Percentiles rank a stretch among this genome's conserved stretches.
Evolutionary conservation across 2,113 vertebrate species (phyloP).

Genomic region (Mesitornis unicolor): DNA sequence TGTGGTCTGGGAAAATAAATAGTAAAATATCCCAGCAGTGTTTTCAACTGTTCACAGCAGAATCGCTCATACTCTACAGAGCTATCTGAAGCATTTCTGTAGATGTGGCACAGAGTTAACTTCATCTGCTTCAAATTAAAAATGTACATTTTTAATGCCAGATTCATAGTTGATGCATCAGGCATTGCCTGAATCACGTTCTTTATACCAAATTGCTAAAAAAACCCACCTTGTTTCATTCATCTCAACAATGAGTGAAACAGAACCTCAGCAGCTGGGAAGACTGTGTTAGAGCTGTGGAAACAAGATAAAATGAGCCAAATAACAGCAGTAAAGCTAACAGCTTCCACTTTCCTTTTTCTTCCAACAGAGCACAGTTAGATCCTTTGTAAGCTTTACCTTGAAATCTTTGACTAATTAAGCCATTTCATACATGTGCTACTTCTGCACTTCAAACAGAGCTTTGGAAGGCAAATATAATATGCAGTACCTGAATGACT

Average conservation of each 20-base stretch:
- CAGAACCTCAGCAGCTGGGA: conserved; percentile 19
- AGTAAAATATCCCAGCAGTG: neutral
- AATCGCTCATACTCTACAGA: neutral
- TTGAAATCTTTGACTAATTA: conserved; percentile 62
- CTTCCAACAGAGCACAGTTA: conserved; percentile 2
- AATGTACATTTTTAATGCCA: neutral
- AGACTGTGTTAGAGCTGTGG: neutral
- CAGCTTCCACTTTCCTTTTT: conserved; percentile 33
- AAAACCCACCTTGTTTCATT: neutral
- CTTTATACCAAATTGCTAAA: neutral
- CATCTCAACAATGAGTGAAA: neutral
- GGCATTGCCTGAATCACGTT: neutral
- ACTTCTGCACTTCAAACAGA: conserved; percentile 45
- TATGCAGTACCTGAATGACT: conserved; percentile 2
- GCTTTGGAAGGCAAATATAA: conserved; percentile 16
- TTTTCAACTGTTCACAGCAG: neutral
- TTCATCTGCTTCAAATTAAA: neutral
- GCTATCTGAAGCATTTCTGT: neutral
- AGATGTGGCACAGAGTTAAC: neutral
- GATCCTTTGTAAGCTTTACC: conserved; percentile 41
- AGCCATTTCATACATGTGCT: conserved; percentile 29
- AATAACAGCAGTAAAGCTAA: neutral
- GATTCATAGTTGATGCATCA: neutral
- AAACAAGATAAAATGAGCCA: neutral
- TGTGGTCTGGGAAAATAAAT: neutral